Percentiles rank a stretch among this genome's conserved stretches.
phyloP scores from a whole-genome alignment of 2,113 vertebrate genomes.

The Geothlypis trichas region DNA sequence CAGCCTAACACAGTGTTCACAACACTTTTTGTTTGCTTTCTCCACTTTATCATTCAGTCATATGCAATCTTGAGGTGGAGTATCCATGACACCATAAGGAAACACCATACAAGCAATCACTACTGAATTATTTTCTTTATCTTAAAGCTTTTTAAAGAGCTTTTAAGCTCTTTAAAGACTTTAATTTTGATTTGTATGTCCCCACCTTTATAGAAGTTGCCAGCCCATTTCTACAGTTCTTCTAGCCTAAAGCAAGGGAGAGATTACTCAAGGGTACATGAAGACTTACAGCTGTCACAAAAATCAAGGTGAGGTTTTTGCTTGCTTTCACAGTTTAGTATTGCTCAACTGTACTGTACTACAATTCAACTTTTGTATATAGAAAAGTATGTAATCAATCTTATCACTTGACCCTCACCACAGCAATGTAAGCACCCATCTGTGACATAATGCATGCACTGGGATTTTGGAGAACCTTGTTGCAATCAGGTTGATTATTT shows the following conservation, averaged over 20 bases:
- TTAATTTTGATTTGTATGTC: not conserved
- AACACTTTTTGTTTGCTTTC: not conserved
- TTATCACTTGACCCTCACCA: not conserved
- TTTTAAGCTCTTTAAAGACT: not conserved
- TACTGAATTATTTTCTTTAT: not conserved
- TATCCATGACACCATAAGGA: not conserved
- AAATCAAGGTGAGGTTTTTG: not conserved
- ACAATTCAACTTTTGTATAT: not conserved
- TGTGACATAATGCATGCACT: not conserved
- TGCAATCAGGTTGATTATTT: slow-evolving; percentile 16
- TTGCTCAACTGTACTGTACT: not conserved
- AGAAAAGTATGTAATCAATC: not conserved
- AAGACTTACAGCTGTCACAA: not conserved
- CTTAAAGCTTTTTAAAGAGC: not conserved
- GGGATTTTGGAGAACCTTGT: not conserved
- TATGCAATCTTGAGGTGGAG: not conserved
- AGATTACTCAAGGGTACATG: not conserved
- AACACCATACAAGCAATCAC: not conserved
- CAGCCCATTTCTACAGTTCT: not conserved
- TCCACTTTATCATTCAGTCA: not conserved
- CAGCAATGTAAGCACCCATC: not conserved
- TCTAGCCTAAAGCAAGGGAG: not conserved
- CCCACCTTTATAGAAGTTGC: not conserved
- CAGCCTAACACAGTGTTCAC: not conserved
- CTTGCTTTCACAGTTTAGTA: not conserved